Evolutionary conservation across 1,140 invertebrate genomes (phyloP).

Genomic region (Sinonovacula constricta): DNA sequence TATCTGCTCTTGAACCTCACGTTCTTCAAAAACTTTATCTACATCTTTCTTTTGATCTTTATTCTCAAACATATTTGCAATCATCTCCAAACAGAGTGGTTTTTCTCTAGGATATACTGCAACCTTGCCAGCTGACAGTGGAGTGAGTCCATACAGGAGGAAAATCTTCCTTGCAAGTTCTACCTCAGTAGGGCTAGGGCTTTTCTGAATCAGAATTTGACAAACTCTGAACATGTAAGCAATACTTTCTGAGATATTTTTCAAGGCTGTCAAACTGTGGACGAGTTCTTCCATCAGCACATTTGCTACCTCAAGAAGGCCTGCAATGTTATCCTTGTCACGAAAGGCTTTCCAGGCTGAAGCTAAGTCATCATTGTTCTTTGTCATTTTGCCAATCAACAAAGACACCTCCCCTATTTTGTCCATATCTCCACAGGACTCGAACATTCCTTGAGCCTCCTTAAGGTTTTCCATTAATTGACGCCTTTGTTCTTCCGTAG

Average conservation of each 20-base stretch:
- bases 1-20: slow-evolving; percentile 30
- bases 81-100: slow-evolving; percentile 51
- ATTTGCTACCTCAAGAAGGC: slow-evolving; percentile 49
- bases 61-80: slow-evolving; percentile 19
- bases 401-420: slow-evolving; percentile 36
- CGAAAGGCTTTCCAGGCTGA: slow-evolving; percentile 50
- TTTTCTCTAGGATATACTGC: slow-evolving; percentile 54
- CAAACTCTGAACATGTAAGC: slow-evolving; percentile 49
- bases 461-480: not conserved
- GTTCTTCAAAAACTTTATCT: slow-evolving; percentile 20
- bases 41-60: slow-evolving; percentile 34
- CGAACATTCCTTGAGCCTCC: slow-evolving; percentile 3
- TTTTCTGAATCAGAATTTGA: slow-evolving; percentile 37
- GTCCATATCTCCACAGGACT: slow-evolving; percentile 25
- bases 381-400: slow-evolving; percentile 38
- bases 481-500: not conserved
- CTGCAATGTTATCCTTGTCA: slow-evolving; percentile 44
- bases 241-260: slow-evolving; percentile 49
- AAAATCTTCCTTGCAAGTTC: slow-evolving; percentile 42
- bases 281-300: slow-evolving; percentile 47
- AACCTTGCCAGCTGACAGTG: slow-evolving; percentile 18
- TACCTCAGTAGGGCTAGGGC: slow-evolving; percentile 25
- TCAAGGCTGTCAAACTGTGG: not conserved
- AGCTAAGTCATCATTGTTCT: slow-evolving; percentile 33
- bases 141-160: slow-evolving; percentile 61